phyloP scores from a whole-genome alignment of 2,797 vertebrate genomes.

The Characodon lateralis region DNA sequence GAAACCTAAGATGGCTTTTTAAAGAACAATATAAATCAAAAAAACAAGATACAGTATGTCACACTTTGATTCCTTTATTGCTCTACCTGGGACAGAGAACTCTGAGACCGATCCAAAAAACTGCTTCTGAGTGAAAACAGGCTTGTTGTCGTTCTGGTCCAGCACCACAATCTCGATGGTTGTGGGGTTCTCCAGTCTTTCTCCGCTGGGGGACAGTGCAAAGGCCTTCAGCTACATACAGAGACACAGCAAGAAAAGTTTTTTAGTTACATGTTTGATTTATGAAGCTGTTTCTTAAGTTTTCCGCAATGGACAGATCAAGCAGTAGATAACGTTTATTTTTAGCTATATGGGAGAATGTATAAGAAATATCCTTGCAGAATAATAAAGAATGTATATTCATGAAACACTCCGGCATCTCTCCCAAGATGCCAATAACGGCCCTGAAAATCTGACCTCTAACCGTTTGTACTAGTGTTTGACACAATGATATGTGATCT shows the following conservation, averaged over 20 bases:
- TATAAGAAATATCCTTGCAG: slow-evolving; percentile 30
- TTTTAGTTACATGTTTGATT: background rate
- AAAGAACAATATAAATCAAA: background rate
- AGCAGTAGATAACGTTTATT: background rate
- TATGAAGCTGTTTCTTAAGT: background rate
- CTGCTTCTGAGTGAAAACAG: slow-evolving; percentile 81
- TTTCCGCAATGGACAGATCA: background rate
- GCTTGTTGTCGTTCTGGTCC: slow-evolving; percentile 98
- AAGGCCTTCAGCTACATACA: slow-evolving; percentile 89
- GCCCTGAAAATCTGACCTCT: slow-evolving; percentile 59
- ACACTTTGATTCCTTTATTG: background rate
- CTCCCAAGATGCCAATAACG: slow-evolving; percentile 67
- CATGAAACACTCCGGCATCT: slow-evolving; percentile 56
- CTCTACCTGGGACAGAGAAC: slow-evolving; percentile 89
- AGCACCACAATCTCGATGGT: slow-evolving; percentile 95
- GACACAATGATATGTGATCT: slow-evolving; percentile 53
- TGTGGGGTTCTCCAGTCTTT: slow-evolving; percentile 91
- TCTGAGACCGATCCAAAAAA: slow-evolving; percentile 86
- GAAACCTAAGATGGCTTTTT: background rate
- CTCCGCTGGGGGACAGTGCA: slow-evolving; percentile 90
- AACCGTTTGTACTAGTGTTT: slow-evolving; percentile 43
- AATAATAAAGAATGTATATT: slow-evolving; percentile 65
- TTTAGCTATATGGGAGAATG: slow-evolving; percentile 15
- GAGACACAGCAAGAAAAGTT: slow-evolving; percentile 20
- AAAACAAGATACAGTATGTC: background rate